A percentile compares a stretch with the other conserved stretches of the same genome.
phyloP scores from a whole-genome alignment of 2,113 vertebrate genomes.

The Gulo gulo region DNA sequence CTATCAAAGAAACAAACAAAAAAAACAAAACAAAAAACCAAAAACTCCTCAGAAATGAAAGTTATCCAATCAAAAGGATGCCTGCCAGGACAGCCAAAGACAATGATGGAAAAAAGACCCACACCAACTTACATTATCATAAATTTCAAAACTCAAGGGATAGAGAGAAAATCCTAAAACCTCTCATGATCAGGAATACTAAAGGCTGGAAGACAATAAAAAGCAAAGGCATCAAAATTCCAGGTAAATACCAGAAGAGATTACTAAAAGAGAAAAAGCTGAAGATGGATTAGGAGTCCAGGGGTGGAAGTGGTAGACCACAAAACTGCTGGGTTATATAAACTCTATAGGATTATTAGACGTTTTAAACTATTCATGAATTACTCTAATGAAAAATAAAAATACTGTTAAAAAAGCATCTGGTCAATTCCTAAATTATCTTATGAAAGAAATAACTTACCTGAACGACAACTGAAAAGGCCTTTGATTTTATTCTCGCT shows the following conservation, averaged over 20 bases:
- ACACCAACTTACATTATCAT: background rate
- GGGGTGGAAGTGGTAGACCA: fast-evolving
- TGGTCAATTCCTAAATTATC: background rate
- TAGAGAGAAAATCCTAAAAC: background rate
- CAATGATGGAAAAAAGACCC: background rate
- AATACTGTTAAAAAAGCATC: background rate
- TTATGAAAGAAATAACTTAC: constrained; percentile 79
- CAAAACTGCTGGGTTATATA: background rate
- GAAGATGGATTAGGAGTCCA: background rate
- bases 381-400: background rate
- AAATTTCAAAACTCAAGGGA: background rate
- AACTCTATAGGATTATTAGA: background rate
- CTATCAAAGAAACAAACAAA: background rate
- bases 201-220: background rate
- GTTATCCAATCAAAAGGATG: background rate
- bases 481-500: constrained; percentile 91
- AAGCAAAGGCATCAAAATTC: background rate
- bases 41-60: background rate
- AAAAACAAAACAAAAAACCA: background rate
- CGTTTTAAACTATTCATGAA: background rate
- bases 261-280: background rate
- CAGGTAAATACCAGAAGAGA: background rate
- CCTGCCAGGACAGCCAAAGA: background rate
- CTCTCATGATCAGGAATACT: background rate
- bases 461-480: constrained; percentile 87